Evolutionary conservation across 2,797 vertebrate genomes (phyloP), one percentile per base, ranked within the genome.

Genomic region (Schizopygopsis malacanthus): DNA sequence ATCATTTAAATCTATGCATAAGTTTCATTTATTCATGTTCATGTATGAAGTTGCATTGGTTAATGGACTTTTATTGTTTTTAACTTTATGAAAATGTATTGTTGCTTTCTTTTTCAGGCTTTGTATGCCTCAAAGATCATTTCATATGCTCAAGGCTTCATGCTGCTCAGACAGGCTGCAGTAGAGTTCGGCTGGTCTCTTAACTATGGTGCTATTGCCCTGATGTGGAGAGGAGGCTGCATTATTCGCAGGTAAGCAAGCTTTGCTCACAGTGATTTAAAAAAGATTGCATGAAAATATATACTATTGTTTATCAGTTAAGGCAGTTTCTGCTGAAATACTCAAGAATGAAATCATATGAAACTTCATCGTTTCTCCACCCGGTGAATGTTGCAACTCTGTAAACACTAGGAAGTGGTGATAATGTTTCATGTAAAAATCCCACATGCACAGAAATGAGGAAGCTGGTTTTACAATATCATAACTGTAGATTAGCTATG

Each of bases 161-260:
- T 99, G 98, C 95, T 99, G 82, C 95, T 99, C 79, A 93, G 96
- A 37, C 96, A 99, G 92, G 98, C 98, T 0, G 98, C 98, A 86
- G 94, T 94, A 16, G 98, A 99, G 84, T 99, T 98, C 43, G 93
- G 93, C 91, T 99, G 98, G 98, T 94, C 95, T 0, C 96, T 99
- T 70, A 99, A 99, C 93, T 99, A 99, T 0, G 98, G 98, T 0
- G 98, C 92, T n/a, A 99, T 99, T 12, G 98, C 98, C 18, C 94
- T 99, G 84, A 99, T 99, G 98, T 99, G 98, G 98, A 93, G 98
- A 88, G 98, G 98, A 52, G 98, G 98, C 90, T 99, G 98, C 94
- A 99, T 99, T 91, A 99, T 99, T 91, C 94, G 98, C 75, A 99
- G 98, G 98, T 99, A 77, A 90, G 6, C 61, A 15, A 16, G 47